Evolutionary conservation across 2,888 invertebrate species (phyloP).

Genomic region (Eutolmus rufibarbis): DNA sequence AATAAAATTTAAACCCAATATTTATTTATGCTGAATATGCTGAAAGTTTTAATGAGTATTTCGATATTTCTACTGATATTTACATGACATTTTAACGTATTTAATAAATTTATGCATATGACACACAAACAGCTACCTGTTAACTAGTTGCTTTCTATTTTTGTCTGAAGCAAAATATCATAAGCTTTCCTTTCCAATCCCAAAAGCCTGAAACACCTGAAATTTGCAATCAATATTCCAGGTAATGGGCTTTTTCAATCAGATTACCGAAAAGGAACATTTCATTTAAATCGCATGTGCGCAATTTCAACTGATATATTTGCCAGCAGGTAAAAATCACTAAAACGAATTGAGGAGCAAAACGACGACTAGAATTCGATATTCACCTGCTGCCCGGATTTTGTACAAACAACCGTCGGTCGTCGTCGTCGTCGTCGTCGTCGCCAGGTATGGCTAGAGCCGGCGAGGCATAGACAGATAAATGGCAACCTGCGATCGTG

Average conservation of each 20-base stretch:
- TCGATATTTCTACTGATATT: neutral
- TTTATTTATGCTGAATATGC: too few relatives aligned
- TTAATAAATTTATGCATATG: neutral
- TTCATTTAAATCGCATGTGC: neutral
- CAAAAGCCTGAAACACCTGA: neutral
- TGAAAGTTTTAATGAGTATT: too few relatives aligned
- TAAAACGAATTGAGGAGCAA: neutral
- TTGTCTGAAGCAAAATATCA: neutral
- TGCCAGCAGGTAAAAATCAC: neutral
- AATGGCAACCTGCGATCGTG: slow-evolving; percentile 44
- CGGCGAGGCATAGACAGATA: slow-evolving; percentile 25
- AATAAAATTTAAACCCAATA: too few relatives aligned
- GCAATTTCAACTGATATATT: neutral
- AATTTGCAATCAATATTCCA: neutral
- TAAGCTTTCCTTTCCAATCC: neutral
- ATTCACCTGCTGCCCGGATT: slow-evolving; percentile 37
- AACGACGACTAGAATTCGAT: neutral
- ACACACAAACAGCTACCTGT: neutral
- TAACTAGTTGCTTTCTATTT: neutral
- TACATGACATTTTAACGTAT: neutral
- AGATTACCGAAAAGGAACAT: neutral
- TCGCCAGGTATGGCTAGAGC: slow-evolving; percentile 3
- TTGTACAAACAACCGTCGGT: neutral
- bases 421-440: neutral
- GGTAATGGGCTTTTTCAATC: neutral